Conservation (phyloP, 2,113 vertebrate genomes). For the Sceloporus undulatus region DNA sequence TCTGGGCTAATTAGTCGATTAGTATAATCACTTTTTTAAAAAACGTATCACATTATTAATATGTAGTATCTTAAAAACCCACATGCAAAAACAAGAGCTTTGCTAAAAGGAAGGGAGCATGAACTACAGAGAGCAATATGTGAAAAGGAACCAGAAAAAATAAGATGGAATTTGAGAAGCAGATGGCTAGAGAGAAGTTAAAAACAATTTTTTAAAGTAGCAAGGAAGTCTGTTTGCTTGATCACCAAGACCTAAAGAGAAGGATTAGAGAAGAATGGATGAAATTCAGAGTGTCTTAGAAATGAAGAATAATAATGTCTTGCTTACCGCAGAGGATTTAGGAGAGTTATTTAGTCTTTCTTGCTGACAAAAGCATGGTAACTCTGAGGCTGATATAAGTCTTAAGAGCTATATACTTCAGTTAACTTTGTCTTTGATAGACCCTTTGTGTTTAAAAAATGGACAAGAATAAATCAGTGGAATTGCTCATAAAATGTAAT, state of each 20-base stretch:
- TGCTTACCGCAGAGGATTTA: neutral
- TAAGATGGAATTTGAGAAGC: neutral
- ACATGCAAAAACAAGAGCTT: constrained; percentile 1
- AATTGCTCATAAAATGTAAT: neutral
- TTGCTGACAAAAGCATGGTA: neutral
- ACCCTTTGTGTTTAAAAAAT: neutral
- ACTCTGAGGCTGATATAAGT: neutral
- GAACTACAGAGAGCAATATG: neutral
- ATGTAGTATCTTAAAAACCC: neutral
- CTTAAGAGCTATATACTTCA: neutral
- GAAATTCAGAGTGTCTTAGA: neutral
- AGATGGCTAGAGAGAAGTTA: constrained; percentile 4
- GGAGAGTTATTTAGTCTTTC: neutral
- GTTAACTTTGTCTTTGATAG: neutral
- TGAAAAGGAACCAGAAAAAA: neutral
- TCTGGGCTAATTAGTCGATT: neutral
- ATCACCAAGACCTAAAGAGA: neutral
- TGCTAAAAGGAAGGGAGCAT: neutral
- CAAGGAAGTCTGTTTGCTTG: neutral
- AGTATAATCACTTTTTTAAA: constrained; percentile 25
- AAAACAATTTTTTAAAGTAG: constrained; percentile 8
- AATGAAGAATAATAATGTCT: neutral
- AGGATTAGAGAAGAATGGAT: neutral
- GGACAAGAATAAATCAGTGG: neutral
- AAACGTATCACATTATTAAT: neutral